Base-by-base conservation (phyloP, 2,888 invertebrate genomes). In the Eumerus sabulonum region DNA sequence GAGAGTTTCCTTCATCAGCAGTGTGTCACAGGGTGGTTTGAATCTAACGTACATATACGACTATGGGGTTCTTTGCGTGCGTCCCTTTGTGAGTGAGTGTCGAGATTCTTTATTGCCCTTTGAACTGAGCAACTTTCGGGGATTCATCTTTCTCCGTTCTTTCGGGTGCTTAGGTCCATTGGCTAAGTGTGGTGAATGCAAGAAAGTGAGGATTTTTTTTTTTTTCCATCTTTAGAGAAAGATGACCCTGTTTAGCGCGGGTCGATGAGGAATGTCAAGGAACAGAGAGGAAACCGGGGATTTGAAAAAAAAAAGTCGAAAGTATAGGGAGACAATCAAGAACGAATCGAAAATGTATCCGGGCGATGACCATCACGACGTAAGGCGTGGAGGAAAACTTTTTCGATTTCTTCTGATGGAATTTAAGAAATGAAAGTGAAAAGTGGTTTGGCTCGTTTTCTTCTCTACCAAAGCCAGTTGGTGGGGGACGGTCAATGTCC, bases 41-140 rank as follows among this genome's bases (percentile, higher is more conserved):
- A n/a, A n/a, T n/a, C n/a, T n/a, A n/a, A n/a, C n/a, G n/a, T n/a
- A n/a, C n/a, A 27, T 27, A 27, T 27, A 7, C 27, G 2, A 7
- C n/a, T 27, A 27, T 27, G 27, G 2, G 27, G 27, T 27, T 27
- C 27, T 27, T 27, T 27, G 7, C 18, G 38, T 45, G 3, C 7
- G 27, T 27, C 27, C 38, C 35, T 42, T 45, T 35, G 42, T 27
- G 42, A 44, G 62, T 73, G 73, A 44, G 62, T 73, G 73, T 67
- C 57, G 63, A 56, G 67, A 79, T 79, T 67, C 73, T 79, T 79
- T 79, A 79, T 79, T 73, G 77, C 63, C 50, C 73, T 73, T 79
- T 79, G 68, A 79, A 73, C 68, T 62, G 62, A 79, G 73, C 68
- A 73, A 79, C 73, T 79, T 73, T 79, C 62, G 67, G 67, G 51